Conservation (phyloP, 2,797 vertebrate genomes). For the Buphagus erythrorhynchus region DNA sequence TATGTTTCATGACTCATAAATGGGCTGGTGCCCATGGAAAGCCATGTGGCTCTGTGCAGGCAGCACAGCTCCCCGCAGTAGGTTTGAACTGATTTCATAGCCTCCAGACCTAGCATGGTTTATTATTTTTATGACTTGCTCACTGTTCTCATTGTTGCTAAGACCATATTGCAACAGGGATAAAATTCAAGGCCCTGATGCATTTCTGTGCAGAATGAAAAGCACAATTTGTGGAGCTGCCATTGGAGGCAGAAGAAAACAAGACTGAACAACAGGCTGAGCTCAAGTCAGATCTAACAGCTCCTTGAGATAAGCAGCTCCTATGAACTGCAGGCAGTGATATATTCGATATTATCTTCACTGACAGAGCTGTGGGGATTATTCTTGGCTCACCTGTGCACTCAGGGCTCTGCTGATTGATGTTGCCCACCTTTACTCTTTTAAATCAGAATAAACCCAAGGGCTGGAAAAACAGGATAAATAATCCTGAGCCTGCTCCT, state of each 20-base stretch:
- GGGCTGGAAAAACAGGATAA: background rate
- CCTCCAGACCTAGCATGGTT: slow-evolving; percentile 66
- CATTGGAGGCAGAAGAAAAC: slow-evolving; percentile 17
- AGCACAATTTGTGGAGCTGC: background rate
- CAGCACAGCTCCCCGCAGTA: slow-evolving; percentile 71
- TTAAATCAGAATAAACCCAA: background rate
- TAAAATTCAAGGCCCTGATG: slow-evolving; percentile 50
- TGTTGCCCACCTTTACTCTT: background rate
- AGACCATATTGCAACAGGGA: slow-evolving; percentile 47
- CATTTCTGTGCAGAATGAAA: slow-evolving; percentile 1
- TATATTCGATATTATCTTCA: background rate
- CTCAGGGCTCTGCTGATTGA: background rate
- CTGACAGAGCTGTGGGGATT: background rate
- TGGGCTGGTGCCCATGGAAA: slow-evolving; percentile 77
- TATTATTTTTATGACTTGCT: slow-evolving; percentile 69
- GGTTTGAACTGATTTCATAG: slow-evolving; percentile 73
- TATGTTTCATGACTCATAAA: slow-evolving; percentile 79
- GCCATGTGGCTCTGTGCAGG: slow-evolving; percentile 73
- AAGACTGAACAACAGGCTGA: slow-evolving; percentile 35
- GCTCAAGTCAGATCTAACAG: slow-evolving; percentile 1
- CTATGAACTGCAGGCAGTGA: background rate
- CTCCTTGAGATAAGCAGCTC: slow-evolving; percentile 35
- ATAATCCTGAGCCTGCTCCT: background rate
- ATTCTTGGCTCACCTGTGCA: background rate
- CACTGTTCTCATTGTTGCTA: slow-evolving; percentile 59